Evolutionary conservation across 92 coral and sea anemone species (phyloP), one percentile per base, ranked within the genome.

Genomic region (Actinernus sp.): DNA sequence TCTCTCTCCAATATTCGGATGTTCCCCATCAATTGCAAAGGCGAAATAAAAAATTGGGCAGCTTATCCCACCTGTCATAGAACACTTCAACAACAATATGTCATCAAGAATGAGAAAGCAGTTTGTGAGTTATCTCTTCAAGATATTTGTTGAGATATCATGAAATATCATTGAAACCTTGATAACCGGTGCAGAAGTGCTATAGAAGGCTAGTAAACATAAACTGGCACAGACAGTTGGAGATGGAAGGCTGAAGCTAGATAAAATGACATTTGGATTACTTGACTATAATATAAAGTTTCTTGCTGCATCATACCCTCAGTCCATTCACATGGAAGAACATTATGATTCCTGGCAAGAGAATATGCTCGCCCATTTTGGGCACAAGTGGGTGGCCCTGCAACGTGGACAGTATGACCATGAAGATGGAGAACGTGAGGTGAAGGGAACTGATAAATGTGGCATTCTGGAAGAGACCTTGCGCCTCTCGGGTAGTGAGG

Each of bases 361-460:
- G n/a, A n/a, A n/a, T n/a, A n/a, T n/a, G n/a, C n/a, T n/a, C n/a
- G n/a, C n/a, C n/a, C n/a, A n/a, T n/a, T n/a, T n/a, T n/a, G n/a
- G 51, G 9, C 51, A 45, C 19, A 45, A 45, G 51, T 45, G 51
- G 51, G 18, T 45, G n/a, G n/a, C 51, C 19, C 51, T 45, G 19
- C 51, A 45, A 4, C 6, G 51, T 5, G 51, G 6, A 22, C 51
- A 45, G 51, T 45, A 45, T 16, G 19, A 45, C 19, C 51, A 45
- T 11, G 4, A 45, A 11, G 19, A 45, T 45, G 51, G 12, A 4
- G 51, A 45, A 22, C 4, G 51, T 16, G 19, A 45, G 55, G 25
- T 4, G 27, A 20, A 20, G 20, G 55, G 12, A 49, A 30, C 25
- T 30, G 25, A 30, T 49, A 22, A n/a, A n/a, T n/a, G 12, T 49